Evolutionary conservation across 2,113 vertebrate species (phyloP).

Genomic region (Anseranas semipalmata): DNA sequence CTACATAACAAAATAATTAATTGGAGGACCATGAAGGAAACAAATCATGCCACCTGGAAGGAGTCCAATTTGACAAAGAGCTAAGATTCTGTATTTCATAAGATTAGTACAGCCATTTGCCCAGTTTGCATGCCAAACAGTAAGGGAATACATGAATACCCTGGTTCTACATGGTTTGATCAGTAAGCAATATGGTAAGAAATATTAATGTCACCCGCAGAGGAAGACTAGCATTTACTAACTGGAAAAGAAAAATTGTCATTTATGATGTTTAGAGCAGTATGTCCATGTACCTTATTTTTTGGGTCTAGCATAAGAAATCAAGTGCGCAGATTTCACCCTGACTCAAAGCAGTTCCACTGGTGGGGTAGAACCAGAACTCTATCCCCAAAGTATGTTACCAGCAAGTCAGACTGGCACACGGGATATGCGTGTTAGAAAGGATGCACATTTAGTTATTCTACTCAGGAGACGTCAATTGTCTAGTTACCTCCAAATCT

Average conservation of each 20-base stretch:
- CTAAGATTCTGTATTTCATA: not conserved
- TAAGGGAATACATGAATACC: not conserved
- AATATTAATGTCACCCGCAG: not conserved
- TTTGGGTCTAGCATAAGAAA: not conserved
- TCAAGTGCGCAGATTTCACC: not conserved
- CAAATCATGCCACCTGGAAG: not conserved
- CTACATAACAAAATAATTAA: not conserved
- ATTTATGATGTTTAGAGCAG: not conserved
- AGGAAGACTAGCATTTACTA: not conserved
- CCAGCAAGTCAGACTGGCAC: not conserved
- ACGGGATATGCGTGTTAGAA: not conserved
- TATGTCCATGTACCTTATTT: fast-evolving
- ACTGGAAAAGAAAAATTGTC: not conserved
- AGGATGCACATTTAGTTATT: not conserved
- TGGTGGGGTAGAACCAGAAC: not conserved
- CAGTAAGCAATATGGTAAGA: not conserved
- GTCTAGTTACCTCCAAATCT: not conserved
- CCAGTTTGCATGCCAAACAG: not conserved
- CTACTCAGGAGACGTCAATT: not conserved
- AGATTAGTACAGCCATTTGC: not conserved
- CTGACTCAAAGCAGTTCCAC: not conserved
- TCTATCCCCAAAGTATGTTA: not conserved
- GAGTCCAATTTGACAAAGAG: not conserved
- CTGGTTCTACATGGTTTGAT: not conserved
- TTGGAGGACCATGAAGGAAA: not conserved